phyloP scores from a whole-genome alignment of 2,888 invertebrate species.

The Lottia scabra region DNA sequence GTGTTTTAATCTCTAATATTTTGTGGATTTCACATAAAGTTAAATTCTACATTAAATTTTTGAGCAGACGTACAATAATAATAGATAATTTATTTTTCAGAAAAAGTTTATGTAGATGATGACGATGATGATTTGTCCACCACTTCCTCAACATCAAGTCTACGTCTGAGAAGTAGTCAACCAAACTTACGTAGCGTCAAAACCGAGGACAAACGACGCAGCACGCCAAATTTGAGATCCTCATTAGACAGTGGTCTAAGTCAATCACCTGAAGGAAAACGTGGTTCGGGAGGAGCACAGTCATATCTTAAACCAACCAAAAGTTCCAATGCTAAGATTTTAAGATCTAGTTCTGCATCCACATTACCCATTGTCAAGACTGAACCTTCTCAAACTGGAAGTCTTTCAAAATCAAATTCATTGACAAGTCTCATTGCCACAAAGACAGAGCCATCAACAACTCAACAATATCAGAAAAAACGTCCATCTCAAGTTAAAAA shows the following conservation, averaged over 20 bases:
- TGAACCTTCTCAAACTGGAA: constrained; percentile 1
- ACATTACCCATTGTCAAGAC: constrained; percentile 12
- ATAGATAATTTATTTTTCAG: background rate
- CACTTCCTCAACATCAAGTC: background rate
- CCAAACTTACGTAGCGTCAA: background rate
- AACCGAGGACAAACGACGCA: background rate
- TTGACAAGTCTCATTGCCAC: constrained; percentile 6
- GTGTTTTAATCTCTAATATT: too few relatives aligned
- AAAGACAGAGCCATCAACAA: background rate
- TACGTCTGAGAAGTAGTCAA: background rate
- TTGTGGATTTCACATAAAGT: too few relatives aligned
- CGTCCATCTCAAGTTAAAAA: background rate
- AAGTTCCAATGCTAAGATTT: constrained; percentile 38
- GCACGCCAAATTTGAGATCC: background rate
- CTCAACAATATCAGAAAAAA: background rate
- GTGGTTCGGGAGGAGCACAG: background rate
- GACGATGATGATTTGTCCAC: background rate
- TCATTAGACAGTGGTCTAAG: background rate
- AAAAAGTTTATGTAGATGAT: background rate
- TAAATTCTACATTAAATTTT: too few relatives aligned
- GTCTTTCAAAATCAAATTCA: constrained; percentile 10
- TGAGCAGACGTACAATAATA: too few relatives aligned
- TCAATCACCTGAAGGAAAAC: background rate
- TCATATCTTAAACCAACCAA: constrained; percentile 24
- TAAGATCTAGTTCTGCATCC: constrained; percentile 17